Base-by-base conservation (phyloP, 2,113 vertebrate genomes). In the Clarias batrachus region DNA sequence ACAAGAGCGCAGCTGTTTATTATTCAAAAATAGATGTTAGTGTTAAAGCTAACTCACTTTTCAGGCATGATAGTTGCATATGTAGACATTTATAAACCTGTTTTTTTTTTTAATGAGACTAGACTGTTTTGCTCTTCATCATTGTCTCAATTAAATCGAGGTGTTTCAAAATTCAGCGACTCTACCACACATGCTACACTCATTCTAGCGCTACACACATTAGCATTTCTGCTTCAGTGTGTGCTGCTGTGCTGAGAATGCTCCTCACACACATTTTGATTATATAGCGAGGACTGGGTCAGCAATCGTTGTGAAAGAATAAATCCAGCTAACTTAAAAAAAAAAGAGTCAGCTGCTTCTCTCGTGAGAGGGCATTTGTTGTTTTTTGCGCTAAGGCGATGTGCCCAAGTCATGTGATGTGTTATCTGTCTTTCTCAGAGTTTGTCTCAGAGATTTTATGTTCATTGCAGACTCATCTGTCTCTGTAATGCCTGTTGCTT, bases 401-500 rank as follows among this genome's bases (percentile, higher is more conserved):
- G 62, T 89, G 89, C 91, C 90, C 89, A 86, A 81, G 90, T 92
- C 82, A 89, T 52, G 68, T 71, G 84, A 81, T 63, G 57, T 86
- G 81, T 74, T 71, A 59, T 85, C 83, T 87, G 88, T 92, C 92
- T 82, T 85, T 92, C 91, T 91, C 91, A 91, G 90, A 91, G 84
- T 92, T 92, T 91, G 91, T 89, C 89, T 92, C 88, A 89, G 85
- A 86, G 80, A 92, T 90, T 92, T 88, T 84, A 79, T 73, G 86
- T 87, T 89, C 85, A 74, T 90, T 89, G 88, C n/a, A 74, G 81
- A 88, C 91, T 89, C 88, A 91, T 93, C 92, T 90, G 92, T 95
- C 93, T 94, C 90, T 91, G 81, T 91, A 89, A 91, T 62, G 78
- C 87, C 48, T 14, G 89, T 92, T 91, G 91, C 87, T 88, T 85